Percentiles rank a stretch among this genome's conserved stretches.
phyloP scores from a whole-genome alignment of 2,888 invertebrate species.

The Osmoderma eremita region DNA sequence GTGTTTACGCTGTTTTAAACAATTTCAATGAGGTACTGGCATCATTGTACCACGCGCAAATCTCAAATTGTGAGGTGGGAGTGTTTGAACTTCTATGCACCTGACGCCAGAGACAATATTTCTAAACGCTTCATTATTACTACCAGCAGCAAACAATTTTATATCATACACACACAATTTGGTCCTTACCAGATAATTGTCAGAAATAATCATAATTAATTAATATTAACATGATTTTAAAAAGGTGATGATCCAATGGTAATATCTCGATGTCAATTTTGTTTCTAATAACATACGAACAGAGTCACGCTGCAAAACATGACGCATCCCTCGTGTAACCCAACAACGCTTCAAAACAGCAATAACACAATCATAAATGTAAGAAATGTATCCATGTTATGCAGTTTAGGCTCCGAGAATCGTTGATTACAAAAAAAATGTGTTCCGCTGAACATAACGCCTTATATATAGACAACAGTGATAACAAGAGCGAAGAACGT shows the following conservation, averaged over 20 bases:
- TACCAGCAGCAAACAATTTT: neutral
- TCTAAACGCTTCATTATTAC: constrained; percentile 21
- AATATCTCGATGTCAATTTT: no score
- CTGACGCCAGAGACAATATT: constrained; percentile 29
- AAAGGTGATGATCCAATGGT: no score
- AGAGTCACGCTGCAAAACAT: no score
- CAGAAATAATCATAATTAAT: no score
- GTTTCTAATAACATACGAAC: no score
- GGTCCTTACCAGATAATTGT: no score
- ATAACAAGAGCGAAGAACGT: constrained; percentile 59
- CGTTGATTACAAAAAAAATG: constrained; percentile 7
- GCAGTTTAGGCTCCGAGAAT: neutral
- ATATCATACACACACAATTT: no score
- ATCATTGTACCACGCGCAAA: constrained; percentile 6
- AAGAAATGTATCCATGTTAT: neutral
- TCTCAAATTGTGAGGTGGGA: no score
- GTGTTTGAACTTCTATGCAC: constrained; percentile 17
- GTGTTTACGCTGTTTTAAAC: constrained; percentile 53
- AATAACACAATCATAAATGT: neutral
- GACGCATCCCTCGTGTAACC: no score
- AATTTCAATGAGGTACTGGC: constrained; percentile 47
- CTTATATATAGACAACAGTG: constrained; percentile 58
- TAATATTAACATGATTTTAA: no score
- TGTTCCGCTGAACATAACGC: constrained; percentile 38
- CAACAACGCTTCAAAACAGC: no score